Percentiles rank a stretch among this genome's conserved stretches.
phyloP scores from a whole-genome alignment of 2,888 invertebrate species.

The Agrotis puta region DNA sequence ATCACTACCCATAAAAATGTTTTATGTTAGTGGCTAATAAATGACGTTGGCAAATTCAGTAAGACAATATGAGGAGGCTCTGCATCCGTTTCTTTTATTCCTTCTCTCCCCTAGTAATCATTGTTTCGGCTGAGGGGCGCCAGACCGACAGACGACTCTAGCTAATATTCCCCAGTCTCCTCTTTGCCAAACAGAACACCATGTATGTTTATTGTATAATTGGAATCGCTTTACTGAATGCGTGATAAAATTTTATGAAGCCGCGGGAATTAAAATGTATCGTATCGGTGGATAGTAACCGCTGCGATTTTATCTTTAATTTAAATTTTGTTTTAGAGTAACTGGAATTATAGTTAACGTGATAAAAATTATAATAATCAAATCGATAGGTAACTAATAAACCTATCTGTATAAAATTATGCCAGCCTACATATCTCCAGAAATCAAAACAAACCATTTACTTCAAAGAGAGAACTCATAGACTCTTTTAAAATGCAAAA shows the following conservation, averaged over 20 bases:
- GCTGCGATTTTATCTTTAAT: conserved; percentile 18
- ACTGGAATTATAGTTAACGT: no score
- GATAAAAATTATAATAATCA: background rate
- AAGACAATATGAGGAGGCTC: conserved; percentile 89
- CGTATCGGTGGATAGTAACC: conserved; percentile 25
- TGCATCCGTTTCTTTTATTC: conserved; percentile 87
- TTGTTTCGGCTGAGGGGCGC: conserved; percentile 86
- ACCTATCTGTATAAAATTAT: no score
- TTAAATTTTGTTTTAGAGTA: background rate
- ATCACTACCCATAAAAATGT: conserved; percentile 90
- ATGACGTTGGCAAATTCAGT: conserved; percentile 91
- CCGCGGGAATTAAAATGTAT: conserved; percentile 56
- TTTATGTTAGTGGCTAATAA: conserved; percentile 91
- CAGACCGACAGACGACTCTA: conserved; percentile 81
- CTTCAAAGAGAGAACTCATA: no score
- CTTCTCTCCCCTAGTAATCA: conserved; percentile 86
- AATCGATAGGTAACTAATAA: no score
- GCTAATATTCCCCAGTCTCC: conserved; percentile 84
- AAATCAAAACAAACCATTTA: no score
- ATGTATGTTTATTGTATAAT: conserved; percentile 78
- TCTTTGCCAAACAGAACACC: conserved; percentile 71
- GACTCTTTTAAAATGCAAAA: no score
- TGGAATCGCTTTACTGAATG: conserved; percentile 75
- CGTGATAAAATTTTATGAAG: conserved; percentile 67
- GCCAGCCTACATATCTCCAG: no score